Percentiles rank a stretch among this genome's conserved stretches.
These are phyloP conservation scores for Ptilodon capucinus DNA, from an alignment of 2,888 invertebrate species.

Conservation along the genomic window DNA sequence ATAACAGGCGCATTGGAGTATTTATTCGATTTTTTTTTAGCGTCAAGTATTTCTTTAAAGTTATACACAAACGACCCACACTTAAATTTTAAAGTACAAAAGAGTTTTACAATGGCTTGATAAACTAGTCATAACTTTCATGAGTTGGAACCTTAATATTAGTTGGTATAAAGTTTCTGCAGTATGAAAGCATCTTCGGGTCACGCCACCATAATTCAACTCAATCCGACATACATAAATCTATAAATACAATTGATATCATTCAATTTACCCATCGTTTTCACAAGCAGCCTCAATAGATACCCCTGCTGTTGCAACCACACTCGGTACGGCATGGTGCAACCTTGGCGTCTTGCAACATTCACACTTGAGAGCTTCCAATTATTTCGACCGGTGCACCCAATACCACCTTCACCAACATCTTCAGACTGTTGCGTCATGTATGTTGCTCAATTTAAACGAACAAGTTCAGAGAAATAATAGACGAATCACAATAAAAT, in stretches of 20 bases:
- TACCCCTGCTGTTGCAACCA: conserved; percentile 34
- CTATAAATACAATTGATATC: not conserved
- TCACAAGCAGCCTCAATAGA: not conserved
- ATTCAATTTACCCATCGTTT: conserved; percentile 2
- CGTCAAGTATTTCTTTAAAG: too few relatives aligned
- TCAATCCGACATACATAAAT: not conserved
- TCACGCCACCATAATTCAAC: not conserved
- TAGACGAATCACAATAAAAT: not conserved
- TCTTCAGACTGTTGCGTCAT: not conserved
- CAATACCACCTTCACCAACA: not conserved
- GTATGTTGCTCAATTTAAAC: not conserved
- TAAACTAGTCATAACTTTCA: too few relatives aligned
- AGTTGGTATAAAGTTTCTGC: too few relatives aligned
- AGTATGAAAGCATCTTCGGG: too few relatives aligned
- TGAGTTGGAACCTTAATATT: too few relatives aligned
- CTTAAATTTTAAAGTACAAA: too few relatives aligned
- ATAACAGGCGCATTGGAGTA: too few relatives aligned
- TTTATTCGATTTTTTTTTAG: too few relatives aligned
- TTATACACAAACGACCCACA: too few relatives aligned
- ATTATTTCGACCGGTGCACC: conserved; percentile 25
- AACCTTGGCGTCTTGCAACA: conserved; percentile 41
- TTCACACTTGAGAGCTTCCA: conserved; percentile 27
- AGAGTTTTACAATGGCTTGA: too few relatives aligned
- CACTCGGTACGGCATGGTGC: conserved; percentile 20
- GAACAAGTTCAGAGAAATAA: not conserved